Conservation (phyloP, 2,797 vertebrate species). For the Typhlichthys eigenmanni region DNA sequence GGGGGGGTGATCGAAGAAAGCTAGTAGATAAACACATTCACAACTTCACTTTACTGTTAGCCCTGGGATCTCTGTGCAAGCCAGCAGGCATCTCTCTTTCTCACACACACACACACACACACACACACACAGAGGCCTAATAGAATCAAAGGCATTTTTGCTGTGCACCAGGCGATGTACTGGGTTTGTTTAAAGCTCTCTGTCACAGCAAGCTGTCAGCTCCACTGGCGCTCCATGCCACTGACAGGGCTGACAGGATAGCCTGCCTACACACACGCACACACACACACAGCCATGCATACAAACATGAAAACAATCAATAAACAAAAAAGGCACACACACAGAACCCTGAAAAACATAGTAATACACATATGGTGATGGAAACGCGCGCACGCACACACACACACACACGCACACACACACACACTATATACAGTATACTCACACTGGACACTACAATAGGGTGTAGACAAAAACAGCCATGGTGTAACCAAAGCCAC, state of each 20-base stretch:
- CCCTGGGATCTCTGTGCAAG: slow-evolving; percentile 53
- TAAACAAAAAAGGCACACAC: neutral
- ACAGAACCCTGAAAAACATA: neutral
- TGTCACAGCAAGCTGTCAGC: slow-evolving; percentile 74
- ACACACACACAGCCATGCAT: neutral
- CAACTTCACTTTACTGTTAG: slow-evolving; percentile 41
- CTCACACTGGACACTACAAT: no score
- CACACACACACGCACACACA: no score
- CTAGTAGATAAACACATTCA: slow-evolving; percentile 23
- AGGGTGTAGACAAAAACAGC: neutral
- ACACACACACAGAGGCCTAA: slow-evolving; percentile 38
- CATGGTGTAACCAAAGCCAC: neutral
- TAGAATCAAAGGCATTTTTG: slow-evolving; percentile 76
- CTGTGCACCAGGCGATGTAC: slow-evolving; percentile 59
- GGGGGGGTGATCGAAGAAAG: slow-evolving; percentile 17
- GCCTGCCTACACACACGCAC: slow-evolving; percentile 16
- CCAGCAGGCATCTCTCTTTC: slow-evolving; percentile 32
- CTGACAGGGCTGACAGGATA: slow-evolving; percentile 28
- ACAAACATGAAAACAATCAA: neutral
- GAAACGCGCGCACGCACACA: no score
- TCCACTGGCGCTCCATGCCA: slow-evolving; percentile 55
- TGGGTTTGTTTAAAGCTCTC: slow-evolving; percentile 69
- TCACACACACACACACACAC: neutral
- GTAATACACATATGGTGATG: neutral
- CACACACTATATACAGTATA: neutral